Evolutionary conservation across 1,140 invertebrate genomes (phyloP).

Genomic region (Choristoneura fumiferana): DNA sequence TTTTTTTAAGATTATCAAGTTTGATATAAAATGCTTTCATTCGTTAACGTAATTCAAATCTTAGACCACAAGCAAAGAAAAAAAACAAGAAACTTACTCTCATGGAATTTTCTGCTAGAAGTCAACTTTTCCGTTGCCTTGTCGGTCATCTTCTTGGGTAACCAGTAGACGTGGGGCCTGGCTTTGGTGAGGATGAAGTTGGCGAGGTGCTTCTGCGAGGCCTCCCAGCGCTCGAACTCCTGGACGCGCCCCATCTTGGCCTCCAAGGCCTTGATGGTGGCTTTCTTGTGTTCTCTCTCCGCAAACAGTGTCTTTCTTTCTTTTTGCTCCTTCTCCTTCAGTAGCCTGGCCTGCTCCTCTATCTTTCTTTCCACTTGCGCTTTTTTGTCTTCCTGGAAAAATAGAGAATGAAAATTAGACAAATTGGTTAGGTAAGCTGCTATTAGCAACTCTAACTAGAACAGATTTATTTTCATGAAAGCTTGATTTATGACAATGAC

Average conservation of each 20-base stretch:
- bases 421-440: too few species aligned
- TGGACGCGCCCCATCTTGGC: constrained; percentile 92
- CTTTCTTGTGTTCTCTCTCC: constrained; percentile 91
- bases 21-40: too few species aligned
- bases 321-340: constrained; percentile 91
- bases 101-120: constrained; percentile 73
- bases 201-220: constrained; percentile 85
- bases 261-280: constrained; percentile 93
- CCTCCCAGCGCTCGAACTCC: constrained; percentile 94
- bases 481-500: too few species aligned
- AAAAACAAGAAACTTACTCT: constrained; percentile 80
- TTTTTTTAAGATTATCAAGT: too few species aligned
- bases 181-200: constrained; percentile 93
- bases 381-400: constrained; percentile 71
- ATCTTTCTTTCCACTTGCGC: constrained; percentile 95
- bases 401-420: too few species aligned
- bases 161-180: constrained; percentile 92
- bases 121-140: constrained; percentile 74
- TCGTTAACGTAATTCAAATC: too few species aligned
- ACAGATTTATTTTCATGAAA: too few species aligned
- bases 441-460: too few species aligned
- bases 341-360: constrained; percentile 92
- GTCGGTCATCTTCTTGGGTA: constrained; percentile 86
- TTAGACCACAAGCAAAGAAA: too few species aligned
- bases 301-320: constrained; percentile 92